These are phyloP conservation scores for Erebia epiphron DNA, from an alignment of 2,888 invertebrate species.

Conservation along the genomic window DNA sequence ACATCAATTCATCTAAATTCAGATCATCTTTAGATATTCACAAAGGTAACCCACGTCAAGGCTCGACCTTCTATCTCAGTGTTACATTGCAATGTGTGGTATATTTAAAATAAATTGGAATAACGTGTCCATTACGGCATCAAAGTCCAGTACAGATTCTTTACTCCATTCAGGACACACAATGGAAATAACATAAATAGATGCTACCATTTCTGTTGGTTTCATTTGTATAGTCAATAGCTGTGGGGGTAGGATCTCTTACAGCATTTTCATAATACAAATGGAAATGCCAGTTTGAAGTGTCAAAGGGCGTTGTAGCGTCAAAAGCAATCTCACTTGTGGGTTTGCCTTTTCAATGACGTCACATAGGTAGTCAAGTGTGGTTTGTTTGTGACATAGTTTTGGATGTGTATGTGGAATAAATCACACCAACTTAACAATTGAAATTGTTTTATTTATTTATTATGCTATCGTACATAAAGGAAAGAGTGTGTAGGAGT, in stretches of 20 bases:
- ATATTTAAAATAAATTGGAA: background rate
- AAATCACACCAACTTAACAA: background rate
- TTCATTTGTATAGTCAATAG: slow-evolving; percentile 24
- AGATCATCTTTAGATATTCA: slow-evolving; percentile 24
- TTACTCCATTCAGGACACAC: background rate
- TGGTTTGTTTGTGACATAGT: slow-evolving; percentile 47
- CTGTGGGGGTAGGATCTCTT: slow-evolving; percentile 33
- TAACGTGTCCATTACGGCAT: background rate
- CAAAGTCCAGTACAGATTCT: background rate
- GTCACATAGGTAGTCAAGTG: slow-evolving; percentile 43
- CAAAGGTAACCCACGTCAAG: slow-evolving; percentile 27
- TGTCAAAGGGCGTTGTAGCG: slow-evolving; percentile 55
- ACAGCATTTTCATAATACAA: slow-evolving; percentile 44
- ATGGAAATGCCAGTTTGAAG: slow-evolving; percentile 48
- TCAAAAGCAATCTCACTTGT: slow-evolving; percentile 62
- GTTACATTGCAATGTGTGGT: background rate
- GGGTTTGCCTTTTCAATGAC: slow-evolving; percentile 55
- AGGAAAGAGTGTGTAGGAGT: too few relatives aligned
- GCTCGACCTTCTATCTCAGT: background rate
- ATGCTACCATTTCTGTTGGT: slow-evolving; percentile 25
- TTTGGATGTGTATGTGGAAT: slow-evolving; percentile 2
- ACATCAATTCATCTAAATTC: too few relatives aligned
- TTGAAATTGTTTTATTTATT: background rate
- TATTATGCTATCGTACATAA: too few relatives aligned
- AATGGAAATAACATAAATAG: background rate